Percentiles rank a stretch among this genome's conserved stretches.
phyloP scores from a whole-genome alignment of 2,797 vertebrate genomes.

The Tragelaphus oryx region DNA sequence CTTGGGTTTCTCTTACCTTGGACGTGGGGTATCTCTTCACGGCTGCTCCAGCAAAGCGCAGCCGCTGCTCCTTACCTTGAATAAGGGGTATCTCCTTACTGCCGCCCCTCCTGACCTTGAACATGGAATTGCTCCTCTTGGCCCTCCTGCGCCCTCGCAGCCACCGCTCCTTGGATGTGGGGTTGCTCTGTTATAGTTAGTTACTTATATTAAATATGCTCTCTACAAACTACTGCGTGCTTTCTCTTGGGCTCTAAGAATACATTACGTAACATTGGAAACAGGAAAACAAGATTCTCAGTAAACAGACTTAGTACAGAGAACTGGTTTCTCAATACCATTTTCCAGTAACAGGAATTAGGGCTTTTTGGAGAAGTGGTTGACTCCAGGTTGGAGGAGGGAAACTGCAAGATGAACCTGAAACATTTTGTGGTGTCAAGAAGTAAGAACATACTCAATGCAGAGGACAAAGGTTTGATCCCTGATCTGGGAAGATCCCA shows the following conservation, averaged over 20 bases:
- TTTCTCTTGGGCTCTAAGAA: neutral
- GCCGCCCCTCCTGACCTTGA: too few species aligned
- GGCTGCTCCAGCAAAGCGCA: too few species aligned
- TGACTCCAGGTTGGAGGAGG: neutral
- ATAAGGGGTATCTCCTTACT: too few species aligned
- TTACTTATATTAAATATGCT: neutral
- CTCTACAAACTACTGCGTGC: neutral
- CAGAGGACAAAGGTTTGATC: neutral
- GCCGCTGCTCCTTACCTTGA: too few species aligned
- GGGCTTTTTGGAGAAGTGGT: neutral
- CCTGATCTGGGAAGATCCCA: neutral
- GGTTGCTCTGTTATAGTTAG: neutral
- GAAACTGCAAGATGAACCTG: neutral
- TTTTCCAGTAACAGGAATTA: neutral
- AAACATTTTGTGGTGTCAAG: neutral
- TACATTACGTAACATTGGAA: neutral
- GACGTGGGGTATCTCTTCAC: too few species aligned
- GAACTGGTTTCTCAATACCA: neutral
- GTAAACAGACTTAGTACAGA: neutral
- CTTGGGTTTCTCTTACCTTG: too few species aligned
- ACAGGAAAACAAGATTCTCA: neutral
- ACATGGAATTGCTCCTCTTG: too few species aligned
- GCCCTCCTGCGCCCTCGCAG: too few species aligned
- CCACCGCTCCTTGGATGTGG: too few species aligned
- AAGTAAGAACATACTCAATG: neutral